Conservation (phyloP, 2,113 vertebrate species). For the Siniperca knerii region DNA sequence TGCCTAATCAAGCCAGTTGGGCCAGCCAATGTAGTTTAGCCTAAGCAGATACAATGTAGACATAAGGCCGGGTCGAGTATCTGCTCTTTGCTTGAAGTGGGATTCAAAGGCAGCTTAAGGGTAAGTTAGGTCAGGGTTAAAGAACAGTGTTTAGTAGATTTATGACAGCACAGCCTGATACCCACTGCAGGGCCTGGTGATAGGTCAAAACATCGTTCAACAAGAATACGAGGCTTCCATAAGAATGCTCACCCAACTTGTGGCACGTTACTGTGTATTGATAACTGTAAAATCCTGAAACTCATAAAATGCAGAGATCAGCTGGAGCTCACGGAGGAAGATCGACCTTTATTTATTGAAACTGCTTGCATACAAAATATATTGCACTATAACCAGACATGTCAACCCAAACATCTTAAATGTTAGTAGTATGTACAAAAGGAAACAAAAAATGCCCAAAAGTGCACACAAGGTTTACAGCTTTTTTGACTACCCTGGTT, state of each 20-base stretch:
- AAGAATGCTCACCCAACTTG: not conserved
- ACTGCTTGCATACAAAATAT: constrained; percentile 99
- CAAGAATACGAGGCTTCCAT: not conserved
- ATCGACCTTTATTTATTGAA: constrained; percentile 98
- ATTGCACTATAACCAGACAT: constrained; percentile 99
- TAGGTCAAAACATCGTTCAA: not conserved
- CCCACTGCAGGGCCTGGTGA: not conserved
- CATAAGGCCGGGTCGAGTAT: not conserved
- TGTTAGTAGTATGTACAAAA: constrained; percentile 96
- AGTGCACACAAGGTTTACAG: constrained; percentile 95
- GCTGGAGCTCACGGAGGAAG: constrained; percentile 89
- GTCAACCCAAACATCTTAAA: constrained; percentile 96
- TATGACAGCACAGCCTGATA: not conserved
- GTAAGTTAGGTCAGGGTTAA: not conserved
- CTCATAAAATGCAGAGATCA: constrained; percentile 67
- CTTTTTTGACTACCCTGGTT: constrained; percentile 89
- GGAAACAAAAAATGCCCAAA: constrained; percentile 88
- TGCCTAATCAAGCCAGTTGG: not conserved
- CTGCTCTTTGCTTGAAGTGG: not conserved
- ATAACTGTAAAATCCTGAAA: constrained; percentile 54
- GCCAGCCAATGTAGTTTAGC: not conserved
- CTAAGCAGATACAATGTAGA: not conserved
- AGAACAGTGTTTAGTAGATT: not conserved
- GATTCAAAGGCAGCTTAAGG: not conserved
- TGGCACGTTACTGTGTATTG: not conserved